Base-by-base conservation (phyloP, 2,113 vertebrate genomes). In the Dicentrarchus labrax region DNA sequence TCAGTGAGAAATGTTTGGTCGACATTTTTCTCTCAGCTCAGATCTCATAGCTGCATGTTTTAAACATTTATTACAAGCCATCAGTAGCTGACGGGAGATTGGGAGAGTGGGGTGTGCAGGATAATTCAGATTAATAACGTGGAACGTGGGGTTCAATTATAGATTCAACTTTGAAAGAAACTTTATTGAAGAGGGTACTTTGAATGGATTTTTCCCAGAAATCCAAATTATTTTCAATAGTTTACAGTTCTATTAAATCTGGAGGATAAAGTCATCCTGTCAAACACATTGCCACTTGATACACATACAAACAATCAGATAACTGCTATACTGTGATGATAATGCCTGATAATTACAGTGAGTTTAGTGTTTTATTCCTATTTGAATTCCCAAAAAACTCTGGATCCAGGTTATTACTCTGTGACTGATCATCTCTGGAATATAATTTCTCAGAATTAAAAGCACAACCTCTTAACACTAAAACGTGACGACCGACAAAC, bases 401-500 rank as follows among this genome's bases (percentile, higher is more conserved):
- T 30, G 30, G 30, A 30, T 30, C 30, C 30, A 30, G 30, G 30
- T 30, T 30, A 30, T 30, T 30, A 30, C 4, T 30, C n/a, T 64
- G n/a, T 1, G 15, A 66, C 5, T 66, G 9, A 12, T 51, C 48
- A 53, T 69, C 21, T 71, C 24, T 36, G 47, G 36, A 57, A 56
- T 43, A 62, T 62, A 24, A 47, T 47, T 47, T 47, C 13, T 47
- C 45, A 47, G 45, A 3, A 41, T 5, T 15, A 45, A 53, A 57
- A 43, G 15, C 5, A 47, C 10, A 60, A 62, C 21, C 6, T 38
- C 21, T 70, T 38, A 48, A 67, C 68, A 72, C 1, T 38, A 12
- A 39, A 61, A 73, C 53, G 60, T 30, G 21, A 2, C 21, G 75
- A 47, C 45, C 3, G 12, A 83, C 19, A 75, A 69, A 86, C 43